These are phyloP conservation scores for Sebastes vulpes DNA, from an alignment of 2,797 vertebrate genomes.

Conservation along the genomic window DNA sequence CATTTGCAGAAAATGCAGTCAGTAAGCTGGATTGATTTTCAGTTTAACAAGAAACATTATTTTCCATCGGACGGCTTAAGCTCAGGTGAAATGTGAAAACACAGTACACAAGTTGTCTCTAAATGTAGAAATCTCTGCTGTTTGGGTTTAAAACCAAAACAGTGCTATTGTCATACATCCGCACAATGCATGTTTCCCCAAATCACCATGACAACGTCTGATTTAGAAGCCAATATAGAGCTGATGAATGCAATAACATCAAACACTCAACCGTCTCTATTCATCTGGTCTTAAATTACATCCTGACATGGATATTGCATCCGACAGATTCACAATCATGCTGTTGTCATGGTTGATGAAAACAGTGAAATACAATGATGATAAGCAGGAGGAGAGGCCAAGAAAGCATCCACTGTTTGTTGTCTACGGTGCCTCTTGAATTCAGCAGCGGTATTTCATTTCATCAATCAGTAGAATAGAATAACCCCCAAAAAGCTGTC, in stretches of 20 bases:
- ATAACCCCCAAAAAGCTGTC: not conserved
- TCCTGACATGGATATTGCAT: conserved; percentile 30
- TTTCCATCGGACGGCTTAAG: not conserved
- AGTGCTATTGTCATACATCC: conserved; percentile 6
- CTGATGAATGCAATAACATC: conserved; percentile 40
- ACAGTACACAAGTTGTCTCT: not conserved
- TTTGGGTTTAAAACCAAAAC: conserved; percentile 11
- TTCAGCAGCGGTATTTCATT: conserved; percentile 23
- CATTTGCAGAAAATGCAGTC: not conserved
- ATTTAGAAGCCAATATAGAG: conserved; percentile 32
- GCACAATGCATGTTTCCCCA: not conserved
- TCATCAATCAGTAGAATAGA: conserved; percentile 6
- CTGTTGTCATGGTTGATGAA: conserved; percentile 49
- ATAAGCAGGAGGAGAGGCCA: conserved; percentile 16
- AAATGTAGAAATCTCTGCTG: not conserved
- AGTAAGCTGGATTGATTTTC: not conserved
- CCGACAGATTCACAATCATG: conserved; percentile 42
- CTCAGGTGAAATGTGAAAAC: conserved; percentile 11
- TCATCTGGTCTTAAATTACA: conserved; percentile 49
- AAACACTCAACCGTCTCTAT: conserved; percentile 12
- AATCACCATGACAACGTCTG: conserved; percentile 14
- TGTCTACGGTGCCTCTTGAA: not conserved
- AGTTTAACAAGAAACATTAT: not conserved
- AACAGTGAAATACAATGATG: conserved; percentile 46
- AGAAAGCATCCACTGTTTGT: conserved; percentile 6